Evolutionary conservation across 2,888 invertebrate genomes (phyloP).

Genomic region (Nephrotoma flavescens): DNA sequence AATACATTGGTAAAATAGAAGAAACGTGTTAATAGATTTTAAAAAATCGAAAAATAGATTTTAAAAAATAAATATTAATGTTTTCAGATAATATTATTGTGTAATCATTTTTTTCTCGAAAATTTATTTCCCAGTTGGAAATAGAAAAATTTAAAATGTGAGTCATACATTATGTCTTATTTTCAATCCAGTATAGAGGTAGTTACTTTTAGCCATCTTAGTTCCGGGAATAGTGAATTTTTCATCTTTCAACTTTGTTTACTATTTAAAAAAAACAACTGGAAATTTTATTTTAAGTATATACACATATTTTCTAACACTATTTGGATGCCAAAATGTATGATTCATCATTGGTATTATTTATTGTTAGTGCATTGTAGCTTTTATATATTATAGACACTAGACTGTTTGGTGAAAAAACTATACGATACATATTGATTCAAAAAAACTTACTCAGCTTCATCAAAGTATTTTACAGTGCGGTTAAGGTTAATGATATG

Average conservation of each 20-base stretch:
- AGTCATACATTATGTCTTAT: not conserved
- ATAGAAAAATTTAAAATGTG: not conserved
- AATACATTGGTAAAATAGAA: too few relatives aligned
- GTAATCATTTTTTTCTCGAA: not conserved
- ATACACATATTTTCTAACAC: not conserved
- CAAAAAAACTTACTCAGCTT: too few relatives aligned
- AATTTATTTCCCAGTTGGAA: not conserved
- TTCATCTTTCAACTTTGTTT: not conserved
- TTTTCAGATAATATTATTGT: not conserved
- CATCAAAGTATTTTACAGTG: too few relatives aligned
- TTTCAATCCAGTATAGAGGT: not conserved
- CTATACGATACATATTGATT: too few relatives aligned
- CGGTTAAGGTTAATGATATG: too few relatives aligned
- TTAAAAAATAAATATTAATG: not conserved
- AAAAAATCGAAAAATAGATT: not conserved
- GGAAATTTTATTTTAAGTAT: not conserved
- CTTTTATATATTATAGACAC: too few relatives aligned
- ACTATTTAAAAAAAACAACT: not conserved
- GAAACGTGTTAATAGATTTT: not conserved
- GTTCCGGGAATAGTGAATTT: not conserved
- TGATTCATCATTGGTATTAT: not conserved
- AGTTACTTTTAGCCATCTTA: not conserved
- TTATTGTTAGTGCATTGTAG: not conserved
- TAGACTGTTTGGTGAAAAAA: too few relatives aligned
- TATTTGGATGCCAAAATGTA: not conserved